These are phyloP conservation scores for Tribolium madens DNA, from an alignment of 1,140 invertebrate genomes.

Conservation along the genomic window DNA sequence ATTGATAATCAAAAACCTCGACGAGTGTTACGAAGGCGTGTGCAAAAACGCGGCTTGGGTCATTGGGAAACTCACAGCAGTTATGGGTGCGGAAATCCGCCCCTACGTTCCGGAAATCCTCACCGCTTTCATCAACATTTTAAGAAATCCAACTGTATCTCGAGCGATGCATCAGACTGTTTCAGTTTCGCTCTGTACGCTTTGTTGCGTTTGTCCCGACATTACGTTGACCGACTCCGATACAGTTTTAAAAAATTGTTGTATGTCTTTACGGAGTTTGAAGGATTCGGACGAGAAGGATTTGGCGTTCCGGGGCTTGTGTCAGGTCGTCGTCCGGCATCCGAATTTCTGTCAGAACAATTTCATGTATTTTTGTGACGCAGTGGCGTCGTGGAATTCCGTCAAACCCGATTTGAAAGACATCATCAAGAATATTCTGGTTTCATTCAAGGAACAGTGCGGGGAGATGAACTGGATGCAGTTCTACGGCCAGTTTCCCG, in stretches of 20 bases:
- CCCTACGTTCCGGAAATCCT: slow-evolving; percentile 61
- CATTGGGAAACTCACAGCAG: slow-evolving; percentile 96
- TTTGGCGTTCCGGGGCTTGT: slow-evolving; percentile 98
- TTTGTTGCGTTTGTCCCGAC: slow-evolving; percentile 99
- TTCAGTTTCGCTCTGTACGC: slow-evolving; percentile 99
- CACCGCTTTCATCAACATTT: slow-evolving; percentile 55
- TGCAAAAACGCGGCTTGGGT: slow-evolving; percentile 99
- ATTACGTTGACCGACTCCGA: slow-evolving; percentile 97
- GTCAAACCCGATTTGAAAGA: slow-evolving; percentile 61
- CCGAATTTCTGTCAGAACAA: slow-evolving; percentile 61
- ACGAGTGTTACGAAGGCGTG: slow-evolving; percentile 96
- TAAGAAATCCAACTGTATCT: slow-evolving; percentile 53
- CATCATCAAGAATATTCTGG: slow-evolving; percentile 59
- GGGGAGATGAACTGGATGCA: slow-evolving; percentile 61
- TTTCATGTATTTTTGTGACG: slow-evolving; percentile 64
- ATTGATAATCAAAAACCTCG: slow-evolving; percentile 95
- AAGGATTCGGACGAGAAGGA: slow-evolving; percentile 99
- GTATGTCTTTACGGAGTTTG: slow-evolving; percentile 95
- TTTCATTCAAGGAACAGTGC: slow-evolving; percentile 59
- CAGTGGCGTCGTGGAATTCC: slow-evolving; percentile 62
- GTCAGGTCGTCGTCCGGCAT: slow-evolving; percentile 71
- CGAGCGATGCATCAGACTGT: slow-evolving; percentile 62
- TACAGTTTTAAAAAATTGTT: slow-evolving; percentile 99
- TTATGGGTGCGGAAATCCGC: slow-evolving; percentile 76
- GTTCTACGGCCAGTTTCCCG: slow-evolving; percentile 62